Evolutionary conservation across 2,797 vertebrate species (phyloP), one percentile per base, ranked within the genome.

Genomic region (Smutsia temminckii): DNA sequence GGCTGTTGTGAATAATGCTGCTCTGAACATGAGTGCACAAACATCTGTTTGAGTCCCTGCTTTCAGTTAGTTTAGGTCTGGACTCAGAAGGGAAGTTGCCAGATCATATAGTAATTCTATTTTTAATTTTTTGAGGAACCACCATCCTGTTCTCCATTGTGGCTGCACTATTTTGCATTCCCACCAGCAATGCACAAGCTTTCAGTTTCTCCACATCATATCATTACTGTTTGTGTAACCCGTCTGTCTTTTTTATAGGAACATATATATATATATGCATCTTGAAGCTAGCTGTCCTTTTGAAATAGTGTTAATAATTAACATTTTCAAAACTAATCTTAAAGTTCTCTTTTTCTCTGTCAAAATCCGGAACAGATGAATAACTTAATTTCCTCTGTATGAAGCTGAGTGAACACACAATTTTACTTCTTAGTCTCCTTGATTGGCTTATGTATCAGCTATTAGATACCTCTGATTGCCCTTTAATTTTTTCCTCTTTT

Each of bases 321-420:
- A 63, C 46, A 79, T 95, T 89, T 91, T 89, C 16, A 94, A 66
- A 92, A 78, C 23, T 84, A 53, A 81, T 77, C 37, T 79, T 90
- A 23, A 75, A 81, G 16, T 81, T 71, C 83, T 89, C 1, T 68
- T 87, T 95, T 90, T 78, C 59, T 85, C 59, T 85, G 8, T 90
- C 61, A 91, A 88, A 88, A 93, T 85, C 42, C 77, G 90, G 57
- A 85, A 77, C 46, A 17, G 81, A 0, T 80, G 27, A 83, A 17
- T 49, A 93, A 55, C 42, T 79, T 72, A 55, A 49, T 68, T 86
- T 86, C 29, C 27, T 86, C 32, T 74, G 1, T 66, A 12, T 75
- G 17, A 85, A 81, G 42, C 61, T 21, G 55, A 85, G 81, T 13
- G 18, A 93, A 78, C 40, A 86, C 32, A 78, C 66, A 91, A 55